phyloP scores from a whole-genome alignment of 2,113 vertebrate genomes.

The Onychostoma macrolepis region DNA sequence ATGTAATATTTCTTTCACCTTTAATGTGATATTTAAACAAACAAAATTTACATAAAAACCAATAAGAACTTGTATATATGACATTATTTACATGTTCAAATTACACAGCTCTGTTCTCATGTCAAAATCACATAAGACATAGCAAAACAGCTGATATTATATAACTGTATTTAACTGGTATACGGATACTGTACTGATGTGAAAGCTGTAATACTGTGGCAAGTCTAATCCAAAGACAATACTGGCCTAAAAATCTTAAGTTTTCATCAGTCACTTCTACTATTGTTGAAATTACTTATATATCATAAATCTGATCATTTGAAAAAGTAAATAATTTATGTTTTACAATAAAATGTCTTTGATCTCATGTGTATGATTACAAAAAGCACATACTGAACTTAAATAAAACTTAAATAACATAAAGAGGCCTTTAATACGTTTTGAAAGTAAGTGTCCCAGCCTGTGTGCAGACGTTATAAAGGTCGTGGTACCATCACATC shows the following conservation, averaged over 20 bases:
- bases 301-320: no score
- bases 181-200: no score
- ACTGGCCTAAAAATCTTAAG: background rate
- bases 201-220: no score
- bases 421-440: constrained; percentile 1
- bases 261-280: no score
- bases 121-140: no score
- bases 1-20: no score
- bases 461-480: background rate
- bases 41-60: background rate
- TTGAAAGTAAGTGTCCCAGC: background rate
- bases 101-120: no score
- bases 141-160: no score
- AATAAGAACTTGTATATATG: background rate
- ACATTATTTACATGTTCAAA: no score
- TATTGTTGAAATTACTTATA: no score
- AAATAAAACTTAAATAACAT: background rate
- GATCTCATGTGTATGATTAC: background rate
- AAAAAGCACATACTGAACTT: background rate
- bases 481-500: background rate
- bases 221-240: background rate
- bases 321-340: background rate
- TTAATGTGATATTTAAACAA: no score
- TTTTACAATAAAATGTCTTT: background rate
- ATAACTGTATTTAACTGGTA: no score